phyloP scores from a whole-genome alignment of 2,888 invertebrate species.

The Melolontha melolontha region DNA sequence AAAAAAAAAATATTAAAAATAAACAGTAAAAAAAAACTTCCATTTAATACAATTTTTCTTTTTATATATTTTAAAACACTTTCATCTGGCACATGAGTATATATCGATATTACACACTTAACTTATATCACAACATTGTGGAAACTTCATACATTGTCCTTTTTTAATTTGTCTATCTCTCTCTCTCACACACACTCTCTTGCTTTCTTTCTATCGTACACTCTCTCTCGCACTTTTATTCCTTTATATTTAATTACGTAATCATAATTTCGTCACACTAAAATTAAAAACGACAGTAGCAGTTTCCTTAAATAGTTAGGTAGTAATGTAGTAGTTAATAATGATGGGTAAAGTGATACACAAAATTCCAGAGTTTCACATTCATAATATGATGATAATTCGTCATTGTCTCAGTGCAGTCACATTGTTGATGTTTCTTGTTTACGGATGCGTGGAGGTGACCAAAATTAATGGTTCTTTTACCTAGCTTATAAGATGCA shows the following conservation, averaged over 20 bases:
- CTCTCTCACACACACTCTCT: conserved; percentile 42
- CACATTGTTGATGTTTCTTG: conserved; percentile 41
- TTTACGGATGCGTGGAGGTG: conserved; percentile 36
- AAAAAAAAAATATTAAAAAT: conserved; percentile 19
- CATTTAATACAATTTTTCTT: conserved; percentile 33
- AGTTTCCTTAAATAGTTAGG: conserved; percentile 45
- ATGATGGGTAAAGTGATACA: conserved; percentile 41
- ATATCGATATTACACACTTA: conserved; percentile 61
- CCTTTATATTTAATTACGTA: conserved; percentile 35
- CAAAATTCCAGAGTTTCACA: conserved; percentile 45
- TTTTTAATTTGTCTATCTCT: conserved; percentile 40
- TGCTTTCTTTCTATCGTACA: conserved; percentile 25
- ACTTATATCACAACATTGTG: conserved; percentile 67
- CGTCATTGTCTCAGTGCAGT: conserved; percentile 43
- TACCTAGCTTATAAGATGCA: conserved; percentile 82
- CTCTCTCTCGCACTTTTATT: conserved; percentile 5
- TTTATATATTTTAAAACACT: conserved; percentile 52
- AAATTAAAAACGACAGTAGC: conserved; percentile 38
- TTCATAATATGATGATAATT: conserved; percentile 42
- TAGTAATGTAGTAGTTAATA: conserved; percentile 9
- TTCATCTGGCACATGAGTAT: conserved; percentile 66
- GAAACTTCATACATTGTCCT: conserved; percentile 56
- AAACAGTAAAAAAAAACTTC: conserved; percentile 22
- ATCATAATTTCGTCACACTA: conserved; percentile 36
- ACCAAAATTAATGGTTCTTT: conserved; percentile 28